Percentiles rank a stretch among this genome's conserved stretches.
phyloP scores from a whole-genome alignment of 2,888 invertebrate species.

The Sipunculus nudus region DNA sequence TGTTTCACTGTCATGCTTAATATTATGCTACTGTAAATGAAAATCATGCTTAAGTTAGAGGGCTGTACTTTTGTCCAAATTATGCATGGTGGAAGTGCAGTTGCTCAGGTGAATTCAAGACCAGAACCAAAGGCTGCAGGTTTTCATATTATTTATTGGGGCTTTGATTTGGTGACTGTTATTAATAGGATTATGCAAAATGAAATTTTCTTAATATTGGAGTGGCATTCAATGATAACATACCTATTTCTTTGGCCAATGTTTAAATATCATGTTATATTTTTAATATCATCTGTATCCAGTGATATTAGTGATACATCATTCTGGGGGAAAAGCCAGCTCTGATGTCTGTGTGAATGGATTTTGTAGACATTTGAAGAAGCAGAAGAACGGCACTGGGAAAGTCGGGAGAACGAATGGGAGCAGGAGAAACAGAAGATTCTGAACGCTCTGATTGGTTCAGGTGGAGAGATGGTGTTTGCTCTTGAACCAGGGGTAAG shows the following conservation, averaged over 20 bases:
- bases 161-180: too few relatives aligned
- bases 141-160: too few relatives aligned
- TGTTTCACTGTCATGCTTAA: too few relatives aligned
- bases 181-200: not conserved
- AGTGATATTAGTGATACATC: constrained; percentile 1
- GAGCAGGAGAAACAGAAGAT: constrained; percentile 88
- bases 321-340: not conserved
- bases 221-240: not conserved
- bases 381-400: constrained; percentile 73
- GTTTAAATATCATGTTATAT: not conserved
- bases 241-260: not conserved
- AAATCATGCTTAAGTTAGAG: too few relatives aligned
- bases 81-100: too few relatives aligned
- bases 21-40: too few relatives aligned
- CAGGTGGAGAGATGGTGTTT: constrained; percentile 82
- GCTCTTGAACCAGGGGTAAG: constrained; percentile 62
- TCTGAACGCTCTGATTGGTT: constrained; percentile 87
- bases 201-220: not conserved
- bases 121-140: too few relatives aligned
- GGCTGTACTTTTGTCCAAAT: too few relatives aligned
- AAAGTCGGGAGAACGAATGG: constrained; percentile 88
- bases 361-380: constrained; percentile 71
- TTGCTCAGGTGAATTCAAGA: too few relatives aligned
- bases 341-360: not conserved
- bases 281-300: not conserved